Conservation (phyloP, 2,113 vertebrate species). For the Cynopterus brachyotis region DNA sequence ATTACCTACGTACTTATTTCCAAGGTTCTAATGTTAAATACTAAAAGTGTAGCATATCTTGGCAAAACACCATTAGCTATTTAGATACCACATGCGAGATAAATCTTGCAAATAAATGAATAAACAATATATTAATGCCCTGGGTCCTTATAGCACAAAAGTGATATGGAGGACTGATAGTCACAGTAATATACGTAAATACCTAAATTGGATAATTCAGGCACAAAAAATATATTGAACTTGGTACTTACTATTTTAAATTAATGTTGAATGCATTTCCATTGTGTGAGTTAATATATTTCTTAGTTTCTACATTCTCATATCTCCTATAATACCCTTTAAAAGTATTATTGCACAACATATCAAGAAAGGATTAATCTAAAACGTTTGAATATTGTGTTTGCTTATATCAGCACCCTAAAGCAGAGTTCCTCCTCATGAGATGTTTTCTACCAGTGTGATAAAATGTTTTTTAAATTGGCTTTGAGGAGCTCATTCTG, state of each 20-base stretch:
- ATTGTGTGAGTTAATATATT: background rate
- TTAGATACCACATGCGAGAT: constrained; percentile 15
- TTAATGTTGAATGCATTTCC: constrained; percentile 49
- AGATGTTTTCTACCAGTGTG: background rate
- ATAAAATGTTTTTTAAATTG: constrained; percentile 13
- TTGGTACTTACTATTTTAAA: constrained; percentile 49
- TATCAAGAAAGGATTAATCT: background rate
- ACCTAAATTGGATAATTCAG: constrained; percentile 56
- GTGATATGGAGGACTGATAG: background rate
- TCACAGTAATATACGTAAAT: constrained; percentile 55
- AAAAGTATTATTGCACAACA: background rate
- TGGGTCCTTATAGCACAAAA: constrained; percentile 1
- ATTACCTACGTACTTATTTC: background rate
- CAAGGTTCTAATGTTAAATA: background rate
- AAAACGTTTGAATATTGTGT: background rate
- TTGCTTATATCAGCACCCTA: background rate
- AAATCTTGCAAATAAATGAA: constrained; percentile 64
- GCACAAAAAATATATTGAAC: constrained; percentile 36
- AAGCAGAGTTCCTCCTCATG: constrained; percentile 30
- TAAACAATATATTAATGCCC: constrained; percentile 63
- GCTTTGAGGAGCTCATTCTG: background rate
- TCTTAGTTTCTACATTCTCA: background rate
- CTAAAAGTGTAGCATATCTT: background rate
- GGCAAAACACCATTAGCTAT: background rate
- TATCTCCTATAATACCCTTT: background rate